phyloP scores from a whole-genome alignment of 2,888 invertebrate species.

The Palloptera scutellata region DNA sequence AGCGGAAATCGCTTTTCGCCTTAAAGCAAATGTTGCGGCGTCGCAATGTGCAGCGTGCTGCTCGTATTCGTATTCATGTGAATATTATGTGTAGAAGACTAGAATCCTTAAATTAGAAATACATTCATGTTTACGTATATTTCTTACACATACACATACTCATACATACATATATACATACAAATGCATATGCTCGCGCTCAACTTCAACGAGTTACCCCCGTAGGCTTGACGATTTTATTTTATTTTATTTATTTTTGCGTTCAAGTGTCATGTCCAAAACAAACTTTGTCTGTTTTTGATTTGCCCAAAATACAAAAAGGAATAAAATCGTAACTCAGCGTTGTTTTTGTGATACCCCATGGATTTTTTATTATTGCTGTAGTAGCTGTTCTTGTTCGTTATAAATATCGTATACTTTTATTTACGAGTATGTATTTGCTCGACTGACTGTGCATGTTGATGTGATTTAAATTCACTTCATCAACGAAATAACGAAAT shows the following conservation, averaged over 20 bases:
- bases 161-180: background rate
- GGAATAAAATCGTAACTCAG: background rate
- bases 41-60: too few species aligned
- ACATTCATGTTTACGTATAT: background rate
- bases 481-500: background rate
- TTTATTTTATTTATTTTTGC: slow-evolving; percentile 9
- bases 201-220: slow-evolving; percentile 26
- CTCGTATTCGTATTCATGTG: background rate
- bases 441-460: slow-evolving; percentile 26
- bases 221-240: slow-evolving; percentile 15
- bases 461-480: slow-evolving; percentile 27
- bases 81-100: background rate
- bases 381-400: too few species aligned
- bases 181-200: background rate
- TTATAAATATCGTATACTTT: too few species aligned
- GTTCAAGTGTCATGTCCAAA: slow-evolving; percentile 61
- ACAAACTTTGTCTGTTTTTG: slow-evolving; percentile 63
- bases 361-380: too few species aligned
- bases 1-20: slow-evolving; percentile 28
- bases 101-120: background rate
- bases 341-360: too few species aligned
- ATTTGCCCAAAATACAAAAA: slow-evolving; percentile 57
- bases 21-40: slow-evolving; percentile 8
- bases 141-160: slow-evolving; percentile 9
- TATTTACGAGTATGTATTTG: slow-evolving; percentile 16